Evolutionary conservation across 2,797 vertebrate species (phyloP), one percentile per base, ranked within the genome.

Genomic region (Garrulus glandarius): DNA sequence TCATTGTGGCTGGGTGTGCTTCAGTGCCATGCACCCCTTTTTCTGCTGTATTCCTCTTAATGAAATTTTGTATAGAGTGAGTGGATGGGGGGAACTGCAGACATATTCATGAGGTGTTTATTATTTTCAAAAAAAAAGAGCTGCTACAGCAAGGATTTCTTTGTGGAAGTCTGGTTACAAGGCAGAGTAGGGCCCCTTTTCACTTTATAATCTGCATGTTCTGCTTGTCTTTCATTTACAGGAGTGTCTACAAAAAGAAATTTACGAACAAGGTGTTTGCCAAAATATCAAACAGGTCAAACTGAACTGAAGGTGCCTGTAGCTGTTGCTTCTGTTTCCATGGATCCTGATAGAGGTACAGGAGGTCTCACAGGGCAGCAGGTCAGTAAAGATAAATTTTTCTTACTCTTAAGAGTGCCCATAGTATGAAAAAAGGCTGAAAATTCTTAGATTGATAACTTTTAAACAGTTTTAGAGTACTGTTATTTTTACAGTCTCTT

Each of bases 241-340:
- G 99, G 98, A 85, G 83, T 97, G 60, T 98, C 98, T 80, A 76
- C 96, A 89, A 98, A 97, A 96, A 91, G 70, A 96, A 98, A 96
- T 93, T 81, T 84, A 89, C 97, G 80, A 92, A 84, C 92, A 64
- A 94, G 95, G 52, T 95, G 84, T 74, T 98, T 92, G 70, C 83
- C 90, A 37, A 96, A 92, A 27, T 81, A 84, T 75, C 96, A 92
- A 32, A 93, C 94, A 89, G 91, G 39, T 84, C 97, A 95, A 90
- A 85, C 96, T 41, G 98, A 95, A 79, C 47, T 68, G 37, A 97
- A 96, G 59, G 92, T 68, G 36, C 95, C 94, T 53, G 34, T 46
- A 15, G 68, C 89, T 77, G 61, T 83, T 68, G 6, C 91, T 75
- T 93, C 95, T 39, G 7, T 88, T 75, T 93, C 97, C 57, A 74